Base-by-base conservation (phyloP, 35 echinoderm and acorn worm species). In the Ophioderma brevispina region DNA sequence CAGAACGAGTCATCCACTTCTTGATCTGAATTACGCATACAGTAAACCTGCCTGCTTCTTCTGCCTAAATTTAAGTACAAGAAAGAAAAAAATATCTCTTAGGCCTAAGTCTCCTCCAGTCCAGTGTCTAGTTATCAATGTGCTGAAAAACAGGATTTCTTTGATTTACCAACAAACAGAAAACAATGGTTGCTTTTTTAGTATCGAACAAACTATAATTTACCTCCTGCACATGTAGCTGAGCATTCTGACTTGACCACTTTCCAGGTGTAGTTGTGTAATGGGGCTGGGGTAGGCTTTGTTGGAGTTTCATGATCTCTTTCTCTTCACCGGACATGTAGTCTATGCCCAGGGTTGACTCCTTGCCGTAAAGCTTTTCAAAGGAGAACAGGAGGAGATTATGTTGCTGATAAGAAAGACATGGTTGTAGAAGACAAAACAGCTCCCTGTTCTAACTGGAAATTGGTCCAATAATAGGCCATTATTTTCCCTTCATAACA, bases 211-310 rank as follows among this genome's bases (percentile, higher is more conserved):
- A 8, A 46, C 10, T 30, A 25, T 77, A 30, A 33, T 79, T 33
- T 97, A 98, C 92, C 96, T 92, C 96, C 92, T 33, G 92, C 96
- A 92, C 96, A 98, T 1, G 92, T 76, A 0, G 85, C 89, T 28
- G 96, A 94, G 43, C 96, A 98, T 37, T 83, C 76, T 5, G 96
- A 89, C 32, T 81, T 76, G 14, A 75, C 80, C 30, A 82, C 49
- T n/a, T 90, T 87, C 92, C 92, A 94, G 0, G 81, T 90, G 82
- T 98, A 98, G 32, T 78, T 89, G 49, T 94, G 83, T n/a, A 84
- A 15, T 2, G 89, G 77, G 25, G 86, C 63, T 0, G 59, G 23
- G 10, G 59, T 70, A 13, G 59, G 17, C 8, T 11, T 52, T 46
- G 17, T 46, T 46, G 41, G 41, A 1, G n/a, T 70, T 1, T 70